Evolutionary conservation across 2,113 vertebrate genomes (phyloP), one percentile per base, ranked within the genome.

Genomic region (Hippocampus abdominalis): DNA sequence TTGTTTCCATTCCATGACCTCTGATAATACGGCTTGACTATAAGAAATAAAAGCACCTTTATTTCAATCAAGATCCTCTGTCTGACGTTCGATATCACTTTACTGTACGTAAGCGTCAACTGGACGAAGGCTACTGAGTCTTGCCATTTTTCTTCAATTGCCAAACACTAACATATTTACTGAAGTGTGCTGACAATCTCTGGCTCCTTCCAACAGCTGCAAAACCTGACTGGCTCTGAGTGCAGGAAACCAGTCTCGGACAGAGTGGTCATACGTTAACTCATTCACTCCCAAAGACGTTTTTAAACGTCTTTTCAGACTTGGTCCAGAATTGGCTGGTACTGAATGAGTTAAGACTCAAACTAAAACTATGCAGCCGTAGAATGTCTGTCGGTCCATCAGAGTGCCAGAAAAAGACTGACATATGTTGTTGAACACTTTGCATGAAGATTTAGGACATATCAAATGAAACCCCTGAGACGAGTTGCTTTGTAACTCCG

Each of bases 21-120:
- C 80, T 88, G 88, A 87, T 91, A 91, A 89, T 92, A 93, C 2
- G 92, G 93, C 80, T 93, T 93, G 57, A 86, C 93, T 94, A 92
- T 32, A 90, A 76, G 87, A 91, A 79, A 84, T 85, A 89, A 87
- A 89, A 70, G 77, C 63, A 88, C 79, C 71, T 86, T 89, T 73
- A 85, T 84, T 89, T 44, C 73, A 5, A 56, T 67, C 51, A 29
- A 77, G 73, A 73, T 23, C 42, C 15, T 56, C 44, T 48, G 39
- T 36, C 39, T 63, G 10, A 39, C 23, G 32, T 13, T 57, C 48
- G 20, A 21, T 74, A 66, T 64, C 54, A 72, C 64, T 76, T 74
- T 57, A 60, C 18, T 74, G 44, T 57, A 60, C 20, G 7, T 6
- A 3, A 71, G 29, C 36, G 66, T 70, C 72, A 78, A 64, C 75